Conservation (phyloP, 1,140 invertebrate species). For the Eumaeus atala region DNA sequence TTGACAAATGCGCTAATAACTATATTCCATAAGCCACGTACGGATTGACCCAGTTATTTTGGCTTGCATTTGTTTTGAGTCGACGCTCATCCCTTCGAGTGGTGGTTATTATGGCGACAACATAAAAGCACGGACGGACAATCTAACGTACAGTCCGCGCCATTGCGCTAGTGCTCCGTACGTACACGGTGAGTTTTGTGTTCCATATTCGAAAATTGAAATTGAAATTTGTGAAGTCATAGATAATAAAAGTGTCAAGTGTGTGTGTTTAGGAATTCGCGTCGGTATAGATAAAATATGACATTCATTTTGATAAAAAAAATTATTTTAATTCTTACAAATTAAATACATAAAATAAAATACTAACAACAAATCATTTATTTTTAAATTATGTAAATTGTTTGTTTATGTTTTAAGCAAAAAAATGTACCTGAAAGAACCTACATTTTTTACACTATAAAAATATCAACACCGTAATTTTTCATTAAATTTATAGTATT, state of each 20-base stretch:
- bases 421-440: too few relatives aligned
- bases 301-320: too few relatives aligned
- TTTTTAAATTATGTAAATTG: too few relatives aligned
- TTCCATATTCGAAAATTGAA: conserved; percentile 18
- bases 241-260: conserved; percentile 12
- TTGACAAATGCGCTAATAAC: conserved; percentile 28
- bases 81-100: conserved; percentile 51
- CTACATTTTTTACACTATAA: too few relatives aligned
- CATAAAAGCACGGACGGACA: conserved; percentile 45
- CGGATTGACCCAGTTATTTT: conserved; percentile 33
- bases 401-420: too few relatives aligned
- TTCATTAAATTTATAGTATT: too few relatives aligned
- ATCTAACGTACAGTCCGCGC: conserved; percentile 43
- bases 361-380: too few relatives aligned
- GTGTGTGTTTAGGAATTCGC: conserved; percentile 14
- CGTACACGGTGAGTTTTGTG: conserved; percentile 60
- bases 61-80: conserved; percentile 35
- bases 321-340: too few relatives aligned
- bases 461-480: too few relatives aligned
- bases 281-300: neutral
- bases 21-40: conserved; percentile 29
- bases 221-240: conserved; percentile 17
- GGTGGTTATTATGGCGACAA: conserved; percentile 40
- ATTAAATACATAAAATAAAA: too few relatives aligned
- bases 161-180: conserved; percentile 47